A percentile compares a stretch with the other conserved stretches of the same genome.
phyloP scores from a whole-genome alignment of 37 sponge, comb jelly and placozoan genomes.

The Hexactinellida sp. region DNA sequence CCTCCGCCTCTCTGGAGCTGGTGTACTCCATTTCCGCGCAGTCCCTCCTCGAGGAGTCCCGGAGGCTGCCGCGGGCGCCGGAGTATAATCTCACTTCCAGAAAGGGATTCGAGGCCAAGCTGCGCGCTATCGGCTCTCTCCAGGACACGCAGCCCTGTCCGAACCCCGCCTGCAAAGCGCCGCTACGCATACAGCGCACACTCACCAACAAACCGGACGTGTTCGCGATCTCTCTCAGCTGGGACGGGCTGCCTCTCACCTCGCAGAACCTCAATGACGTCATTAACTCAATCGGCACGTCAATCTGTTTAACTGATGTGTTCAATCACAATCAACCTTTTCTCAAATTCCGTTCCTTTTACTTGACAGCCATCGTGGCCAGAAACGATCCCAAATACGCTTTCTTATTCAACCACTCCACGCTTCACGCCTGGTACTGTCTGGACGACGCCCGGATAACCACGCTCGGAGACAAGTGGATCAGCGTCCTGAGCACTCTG shows the following conservation, averaged over 20 bases:
- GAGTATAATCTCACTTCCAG: not conserved
- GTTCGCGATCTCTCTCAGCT: not conserved
- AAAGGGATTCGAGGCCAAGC: not conserved
- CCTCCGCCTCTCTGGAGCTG: not conserved
- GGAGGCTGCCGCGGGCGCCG: not conserved
- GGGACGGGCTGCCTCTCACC: not conserved
- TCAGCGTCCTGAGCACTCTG: not conserved
- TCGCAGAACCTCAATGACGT: not conserved
- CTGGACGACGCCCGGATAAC: not conserved
- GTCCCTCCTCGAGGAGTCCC: not conserved
- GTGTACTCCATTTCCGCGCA: not conserved
- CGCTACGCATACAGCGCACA: not conserved
- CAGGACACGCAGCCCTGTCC: not conserved
- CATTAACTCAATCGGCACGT: not conserved
- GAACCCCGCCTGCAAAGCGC: not conserved
- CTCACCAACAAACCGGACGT: conserved; percentile 1
- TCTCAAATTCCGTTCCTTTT: not conserved
- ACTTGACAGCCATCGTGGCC: conserved; percentile 10
- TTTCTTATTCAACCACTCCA: conserved; percentile 6
- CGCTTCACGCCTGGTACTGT: not conserved
- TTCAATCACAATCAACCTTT: not conserved
- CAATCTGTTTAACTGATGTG: not conserved
- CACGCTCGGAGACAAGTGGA: conserved; percentile 6
- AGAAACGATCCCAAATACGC: not conserved
- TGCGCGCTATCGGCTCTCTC: not conserved